These are phyloP conservation scores for Drosophila ambigua DNA, from an alignment of 1,140 invertebrate genomes.

Conservation along the genomic window DNA sequence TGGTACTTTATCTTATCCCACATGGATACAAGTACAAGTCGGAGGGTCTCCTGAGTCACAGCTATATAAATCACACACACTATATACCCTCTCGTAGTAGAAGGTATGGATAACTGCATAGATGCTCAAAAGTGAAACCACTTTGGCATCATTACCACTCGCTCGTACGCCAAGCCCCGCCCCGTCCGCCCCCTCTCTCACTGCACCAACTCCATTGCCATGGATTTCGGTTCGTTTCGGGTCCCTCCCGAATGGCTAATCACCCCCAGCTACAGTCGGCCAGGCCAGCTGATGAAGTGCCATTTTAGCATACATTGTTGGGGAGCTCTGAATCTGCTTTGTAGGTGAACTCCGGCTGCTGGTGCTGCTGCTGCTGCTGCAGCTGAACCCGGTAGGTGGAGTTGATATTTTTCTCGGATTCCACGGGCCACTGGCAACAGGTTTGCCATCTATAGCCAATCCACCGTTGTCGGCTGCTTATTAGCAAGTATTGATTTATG, in stretches of 20 bases:
- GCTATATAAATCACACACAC: background rate
- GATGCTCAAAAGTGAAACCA: conserved; percentile 64
- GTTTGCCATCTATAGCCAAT: conserved; percentile 41
- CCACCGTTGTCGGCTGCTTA: conserved; percentile 42
- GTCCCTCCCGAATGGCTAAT: conserved; percentile 40
- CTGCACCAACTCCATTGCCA: conserved; percentile 3
- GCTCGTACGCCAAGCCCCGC: conserved; percentile 23
- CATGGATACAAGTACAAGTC: too few relatives aligned
- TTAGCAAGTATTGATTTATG: conserved; percentile 69
- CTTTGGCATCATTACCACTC: conserved; percentile 59
- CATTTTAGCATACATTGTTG: conserved; percentile 66
- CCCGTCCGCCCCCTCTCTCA: conserved; percentile 1
- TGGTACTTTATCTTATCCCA: too few relatives aligned
- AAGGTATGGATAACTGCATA: conserved; percentile 34
- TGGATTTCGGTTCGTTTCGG: conserved; percentile 41
- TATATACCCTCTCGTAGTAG: background rate
- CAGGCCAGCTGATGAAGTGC: conserved; percentile 51
- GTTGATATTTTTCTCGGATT: conserved; percentile 23
- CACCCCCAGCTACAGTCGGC: conserved; percentile 15
- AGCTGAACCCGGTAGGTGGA: conserved; percentile 28
- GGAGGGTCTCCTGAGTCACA: too few relatives aligned
- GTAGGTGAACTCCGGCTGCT: conserved; percentile 44
- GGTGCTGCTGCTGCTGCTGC: conserved; percentile 1
- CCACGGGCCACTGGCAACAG: conserved; percentile 46
- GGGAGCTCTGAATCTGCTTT: conserved; percentile 56